Base-by-base conservation (phyloP, 2,113 vertebrate genomes). In the Chloroceryle aenea region DNA sequence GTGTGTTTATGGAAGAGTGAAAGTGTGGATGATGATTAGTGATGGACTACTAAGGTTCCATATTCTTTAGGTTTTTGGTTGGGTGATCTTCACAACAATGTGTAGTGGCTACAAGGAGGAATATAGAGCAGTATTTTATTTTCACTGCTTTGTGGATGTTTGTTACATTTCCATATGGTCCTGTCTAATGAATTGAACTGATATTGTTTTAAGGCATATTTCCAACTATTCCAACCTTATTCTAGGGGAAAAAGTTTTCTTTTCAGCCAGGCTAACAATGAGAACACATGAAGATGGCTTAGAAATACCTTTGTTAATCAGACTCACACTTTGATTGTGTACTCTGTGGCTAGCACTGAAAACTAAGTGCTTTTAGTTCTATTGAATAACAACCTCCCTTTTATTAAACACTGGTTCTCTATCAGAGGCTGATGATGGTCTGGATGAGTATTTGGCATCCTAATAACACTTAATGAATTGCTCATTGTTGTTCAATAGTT, bases 41-140 rank as follows among this genome's bases (percentile, higher is more conserved):
- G 5, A 64, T 27, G 45, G 38, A n/a, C 43, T 75, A 18, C 32
- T 48, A 34, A 27, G 27, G 26, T 17, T 48, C 82, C 26, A 4
- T 22, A 10, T 20, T 10, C 6, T 67, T 38, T 25, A 27, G 42
- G n/a, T 6, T 3, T 61, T 47, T 55, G 6, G 59, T 52, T 47
- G 29, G 18, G 5, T 36, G 27, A 30, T 8, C 19, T 59, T 69
- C 50, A 2, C 55, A 58, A 48, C 3, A 20, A 14, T 0, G 1
- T 42, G 40, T 66, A 3, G 61, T 18, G 47, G 34, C 4, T 14
- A 3, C 6, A 2, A 7, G 29, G n/a, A 82, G n/a, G 50, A 34
- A 56, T 19, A 14, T 4, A 9, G 40, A 62, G 6, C 14, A 58
- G 14, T 1, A 21, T 47, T 25, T 4, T n/a, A 19, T 7, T 71